Conservation (phyloP, 2,888 invertebrate genomes). For the Scrobipalpa costella region DNA sequence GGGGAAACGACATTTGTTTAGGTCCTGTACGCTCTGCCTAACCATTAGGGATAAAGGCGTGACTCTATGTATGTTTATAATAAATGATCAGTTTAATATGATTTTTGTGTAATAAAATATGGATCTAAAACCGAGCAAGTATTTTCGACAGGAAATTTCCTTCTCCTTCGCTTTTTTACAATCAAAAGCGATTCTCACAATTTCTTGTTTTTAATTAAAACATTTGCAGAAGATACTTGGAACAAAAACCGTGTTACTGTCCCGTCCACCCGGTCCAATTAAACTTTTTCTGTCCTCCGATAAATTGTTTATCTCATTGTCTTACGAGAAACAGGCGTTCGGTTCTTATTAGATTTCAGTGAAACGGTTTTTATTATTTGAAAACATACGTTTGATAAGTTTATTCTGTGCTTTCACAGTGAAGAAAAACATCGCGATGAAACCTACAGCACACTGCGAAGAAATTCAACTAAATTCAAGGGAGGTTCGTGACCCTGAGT, state of each 20-base stretch:
- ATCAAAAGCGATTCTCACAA: background rate
- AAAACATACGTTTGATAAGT: background rate
- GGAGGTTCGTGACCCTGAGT: too few relatives aligned
- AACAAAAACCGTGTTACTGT: slow-evolving; percentile 55
- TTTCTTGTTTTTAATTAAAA: slow-evolving; percentile 15
- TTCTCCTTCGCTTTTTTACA: background rate
- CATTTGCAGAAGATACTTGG: slow-evolving; percentile 8
- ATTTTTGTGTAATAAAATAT: too few relatives aligned
- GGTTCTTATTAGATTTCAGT: background rate
- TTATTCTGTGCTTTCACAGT: too few relatives aligned
- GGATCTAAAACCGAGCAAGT: background rate
- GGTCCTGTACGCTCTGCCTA: too few relatives aligned
- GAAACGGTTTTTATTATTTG: background rate
- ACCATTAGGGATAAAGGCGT: too few relatives aligned
- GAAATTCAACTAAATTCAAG: too few relatives aligned
- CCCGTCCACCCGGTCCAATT: slow-evolving; percentile 53
- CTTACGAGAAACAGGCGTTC: background rate
- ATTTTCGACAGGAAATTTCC: too few relatives aligned
- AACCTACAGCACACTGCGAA: too few relatives aligned
- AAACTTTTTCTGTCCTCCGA: slow-evolving; percentile 50
- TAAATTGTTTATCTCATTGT: slow-evolving; percentile 12
- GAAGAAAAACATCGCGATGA: too few relatives aligned
- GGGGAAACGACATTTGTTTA: too few relatives aligned
- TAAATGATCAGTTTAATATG: too few relatives aligned
- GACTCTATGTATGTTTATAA: too few relatives aligned